Percentiles rank a stretch among this genome's conserved stretches.
Conservation (phyloP, 2,113 vertebrate species). For the Symphodus melops region DNA sequence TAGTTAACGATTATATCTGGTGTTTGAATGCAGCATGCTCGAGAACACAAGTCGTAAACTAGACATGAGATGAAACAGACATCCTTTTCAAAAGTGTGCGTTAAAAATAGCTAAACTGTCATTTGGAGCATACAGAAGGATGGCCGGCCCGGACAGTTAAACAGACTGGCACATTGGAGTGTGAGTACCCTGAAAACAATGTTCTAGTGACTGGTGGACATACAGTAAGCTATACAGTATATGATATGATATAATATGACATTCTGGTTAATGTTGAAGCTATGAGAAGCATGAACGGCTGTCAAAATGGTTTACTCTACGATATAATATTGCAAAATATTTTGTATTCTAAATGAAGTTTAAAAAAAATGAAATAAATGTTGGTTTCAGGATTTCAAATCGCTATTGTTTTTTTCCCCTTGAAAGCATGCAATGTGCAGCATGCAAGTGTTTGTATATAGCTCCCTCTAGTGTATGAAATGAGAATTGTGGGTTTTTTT, state of each 20-base stretch:
- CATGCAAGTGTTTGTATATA: conserved; percentile 8
- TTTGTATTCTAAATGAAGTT: conserved; percentile 91
- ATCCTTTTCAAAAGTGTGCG: conserved; percentile 40
- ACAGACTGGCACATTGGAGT: conserved; percentile 41
- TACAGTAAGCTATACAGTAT: conserved; percentile 64
- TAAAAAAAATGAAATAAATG: conserved; percentile 87
- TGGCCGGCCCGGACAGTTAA: conserved; percentile 33
- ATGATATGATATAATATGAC: conserved; percentile 75
- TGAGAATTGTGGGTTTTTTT: too few species aligned
- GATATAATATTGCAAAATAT: conserved; percentile 88
- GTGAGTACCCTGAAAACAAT: conserved; percentile 52
- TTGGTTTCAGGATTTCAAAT: conserved; percentile 90
- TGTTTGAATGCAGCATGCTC: background rate
- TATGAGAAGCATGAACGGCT: conserved; percentile 89
- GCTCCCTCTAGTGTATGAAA: conserved; percentile 48
- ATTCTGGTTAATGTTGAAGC: conserved; percentile 84
- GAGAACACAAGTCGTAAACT: conserved; percentile 40
- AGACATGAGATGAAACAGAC: conserved; percentile 24
- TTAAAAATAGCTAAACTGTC: conserved; percentile 28
- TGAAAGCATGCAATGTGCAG: background rate
- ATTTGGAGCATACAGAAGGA: conserved; percentile 49
- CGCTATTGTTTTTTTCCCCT: conserved; percentile 20
- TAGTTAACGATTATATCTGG: conserved; percentile 29
- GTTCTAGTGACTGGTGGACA: conserved; percentile 68
- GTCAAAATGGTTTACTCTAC: conserved; percentile 87